These are phyloP conservation scores for Drosophila austrosaltans DNA, from an alignment of 2,888 invertebrate genomes.

Conservation along the genomic window DNA sequence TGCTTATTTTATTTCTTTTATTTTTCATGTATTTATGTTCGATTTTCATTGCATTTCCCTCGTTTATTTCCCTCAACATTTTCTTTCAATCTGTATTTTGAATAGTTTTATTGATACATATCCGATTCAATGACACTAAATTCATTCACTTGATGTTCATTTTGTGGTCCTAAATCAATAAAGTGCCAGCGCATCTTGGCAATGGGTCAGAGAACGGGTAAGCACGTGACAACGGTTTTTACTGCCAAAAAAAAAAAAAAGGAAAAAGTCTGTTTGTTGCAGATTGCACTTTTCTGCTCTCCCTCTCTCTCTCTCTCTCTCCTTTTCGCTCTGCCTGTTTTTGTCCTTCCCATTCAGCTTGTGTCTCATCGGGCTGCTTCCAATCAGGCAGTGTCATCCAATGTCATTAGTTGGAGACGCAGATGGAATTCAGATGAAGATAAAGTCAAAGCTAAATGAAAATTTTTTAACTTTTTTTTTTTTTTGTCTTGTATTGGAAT, in stretches of 20 bases:
- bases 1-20: too few relatives aligned
- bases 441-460: neutral
- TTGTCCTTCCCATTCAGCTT: neutral
- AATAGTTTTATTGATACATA: constrained; percentile 1
- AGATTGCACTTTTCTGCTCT: neutral
- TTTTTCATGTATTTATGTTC: neutral
- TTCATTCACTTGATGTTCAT: constrained; percentile 11
- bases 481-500: neutral
- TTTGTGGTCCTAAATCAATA: constrained; percentile 11
- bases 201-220: neutral
- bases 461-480: neutral
- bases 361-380: neutral
- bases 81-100: neutral
- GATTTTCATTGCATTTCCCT: neutral
- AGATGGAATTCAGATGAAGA: constrained; percentile 1
- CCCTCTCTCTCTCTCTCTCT: neutral
- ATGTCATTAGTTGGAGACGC: constrained; percentile 5
- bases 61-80: too few relatives aligned
- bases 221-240: constrained; percentile 5
- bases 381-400: constrained; percentile 3
- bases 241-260: neutral
- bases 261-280: neutral
- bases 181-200: constrained; percentile 2
- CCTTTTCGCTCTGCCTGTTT: neutral
- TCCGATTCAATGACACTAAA: constrained; percentile 4